These are phyloP conservation scores for Brachirus orientalis DNA, from an alignment of 2,113 vertebrate genomes.

Conservation along the genomic window DNA sequence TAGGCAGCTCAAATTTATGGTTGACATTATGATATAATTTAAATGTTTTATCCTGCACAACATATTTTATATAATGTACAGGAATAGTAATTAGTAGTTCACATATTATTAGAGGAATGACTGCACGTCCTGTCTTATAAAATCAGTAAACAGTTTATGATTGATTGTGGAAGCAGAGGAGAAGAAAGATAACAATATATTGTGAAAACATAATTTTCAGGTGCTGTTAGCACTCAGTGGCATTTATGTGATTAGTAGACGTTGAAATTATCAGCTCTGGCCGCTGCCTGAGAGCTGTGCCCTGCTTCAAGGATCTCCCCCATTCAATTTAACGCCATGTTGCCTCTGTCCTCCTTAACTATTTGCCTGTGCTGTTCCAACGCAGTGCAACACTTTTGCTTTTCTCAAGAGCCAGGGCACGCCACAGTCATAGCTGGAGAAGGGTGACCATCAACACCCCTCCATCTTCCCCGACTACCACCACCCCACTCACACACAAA, in stretches of 20 bases:
- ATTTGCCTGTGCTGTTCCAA: slow-evolving; percentile 59
- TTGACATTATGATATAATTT: neutral
- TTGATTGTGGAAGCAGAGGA: slow-evolving; percentile 31
- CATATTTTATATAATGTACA: too few relatives aligned
- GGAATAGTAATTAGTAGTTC: neutral
- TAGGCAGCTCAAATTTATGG: neutral
- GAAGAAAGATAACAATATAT: slow-evolving; percentile 45
- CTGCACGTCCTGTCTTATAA: slow-evolving; percentile 31
- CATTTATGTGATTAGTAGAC: slow-evolving; percentile 74
- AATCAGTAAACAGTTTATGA: slow-evolving; percentile 26
- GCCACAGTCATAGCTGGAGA: slow-evolving; percentile 43
- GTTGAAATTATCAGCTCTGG: slow-evolving; percentile 63
- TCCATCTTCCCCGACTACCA: slow-evolving; percentile 30
- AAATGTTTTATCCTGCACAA: neutral
- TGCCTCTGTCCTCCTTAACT: slow-evolving; percentile 66
- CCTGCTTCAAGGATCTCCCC: slow-evolving; percentile 61
- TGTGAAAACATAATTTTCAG: slow-evolving; percentile 53
- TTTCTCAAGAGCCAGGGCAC: slow-evolving; percentile 46
- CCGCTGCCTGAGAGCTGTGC: slow-evolving; percentile 24
- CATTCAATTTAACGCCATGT: slow-evolving; percentile 76
- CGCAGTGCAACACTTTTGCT: slow-evolving; percentile 53
- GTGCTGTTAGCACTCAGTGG: slow-evolving; percentile 57
- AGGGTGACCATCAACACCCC: slow-evolving; percentile 44
- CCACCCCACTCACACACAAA: slow-evolving; percentile 1
- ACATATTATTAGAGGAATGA: neutral